Conservation (phyloP, 2,113 vertebrate species). For the Hippotragus niger region DNA sequence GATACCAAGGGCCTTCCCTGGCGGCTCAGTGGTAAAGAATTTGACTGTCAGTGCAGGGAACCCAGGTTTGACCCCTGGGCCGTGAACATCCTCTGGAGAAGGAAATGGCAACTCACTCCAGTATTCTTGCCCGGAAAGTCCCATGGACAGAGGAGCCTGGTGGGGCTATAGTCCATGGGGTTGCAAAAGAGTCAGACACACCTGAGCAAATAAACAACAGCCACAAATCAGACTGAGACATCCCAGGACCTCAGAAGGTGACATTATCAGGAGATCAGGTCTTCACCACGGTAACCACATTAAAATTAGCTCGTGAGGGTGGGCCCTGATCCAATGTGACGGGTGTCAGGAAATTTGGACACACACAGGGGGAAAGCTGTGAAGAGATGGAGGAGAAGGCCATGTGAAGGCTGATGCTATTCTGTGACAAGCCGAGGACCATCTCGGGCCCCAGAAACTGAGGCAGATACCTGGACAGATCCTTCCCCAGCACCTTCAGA, state of each 20-base stretch:
- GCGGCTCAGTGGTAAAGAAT: neutral
- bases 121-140: neutral
- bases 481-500: neutral
- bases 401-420: fast-evolving
- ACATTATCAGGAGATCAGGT: neutral
- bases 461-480: neutral
- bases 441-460: neutral
- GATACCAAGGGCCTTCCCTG: neutral
- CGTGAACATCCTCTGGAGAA: neutral
- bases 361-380: neutral
- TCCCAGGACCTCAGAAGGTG: neutral
- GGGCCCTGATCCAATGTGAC: neutral
- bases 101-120: neutral
- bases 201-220: neutral
- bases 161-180: neutral
- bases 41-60: neutral
- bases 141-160: neutral
- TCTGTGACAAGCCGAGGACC: neutral
- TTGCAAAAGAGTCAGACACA: neutral
- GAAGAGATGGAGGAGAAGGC: neutral
- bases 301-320: neutral
- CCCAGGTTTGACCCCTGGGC: neutral
- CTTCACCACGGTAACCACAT: neutral
- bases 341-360: neutral
- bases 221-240: neutral